A percentile compares a stretch with the other conserved stretches of the same genome.
Conservation (phyloP, 2,113 vertebrate genomes). For the Ailuropoda melanoleuca region DNA sequence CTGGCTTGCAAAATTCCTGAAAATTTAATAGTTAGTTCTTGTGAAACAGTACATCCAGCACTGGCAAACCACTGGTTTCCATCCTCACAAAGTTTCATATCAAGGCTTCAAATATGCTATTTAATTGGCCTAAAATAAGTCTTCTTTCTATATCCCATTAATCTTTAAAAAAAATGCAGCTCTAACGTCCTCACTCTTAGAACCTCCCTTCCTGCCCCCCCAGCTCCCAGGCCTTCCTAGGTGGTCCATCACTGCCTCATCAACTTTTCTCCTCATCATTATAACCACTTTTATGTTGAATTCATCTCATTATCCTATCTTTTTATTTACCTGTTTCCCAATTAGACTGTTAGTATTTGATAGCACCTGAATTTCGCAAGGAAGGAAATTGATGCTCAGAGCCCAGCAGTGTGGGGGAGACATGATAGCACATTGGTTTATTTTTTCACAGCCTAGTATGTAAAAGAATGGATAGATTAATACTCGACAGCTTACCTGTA, state of each 20-base stretch:
- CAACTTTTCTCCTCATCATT: not conserved
- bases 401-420: not conserved
- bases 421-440: not conserved
- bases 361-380: not conserved
- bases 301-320: not conserved
- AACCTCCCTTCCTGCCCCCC: rapidly evolving
- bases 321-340: not conserved
- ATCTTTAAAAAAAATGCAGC: not conserved
- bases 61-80: not conserved
- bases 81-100: not conserved
- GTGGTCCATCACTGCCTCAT: not conserved
- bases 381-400: not conserved
- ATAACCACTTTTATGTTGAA: not conserved
- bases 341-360: not conserved
- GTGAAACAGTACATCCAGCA: not conserved
- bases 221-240: not conserved
- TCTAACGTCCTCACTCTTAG: not conserved
- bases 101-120: not conserved
- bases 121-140: not conserved
- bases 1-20: not conserved
- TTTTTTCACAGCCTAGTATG: not conserved
- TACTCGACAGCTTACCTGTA: not conserved
- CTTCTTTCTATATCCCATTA: not conserved
- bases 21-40: not conserved
- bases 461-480: not conserved